Evolutionary conservation across 2,888 invertebrate species (phyloP).

Genomic region (Minunthozetes semirufus): DNA sequence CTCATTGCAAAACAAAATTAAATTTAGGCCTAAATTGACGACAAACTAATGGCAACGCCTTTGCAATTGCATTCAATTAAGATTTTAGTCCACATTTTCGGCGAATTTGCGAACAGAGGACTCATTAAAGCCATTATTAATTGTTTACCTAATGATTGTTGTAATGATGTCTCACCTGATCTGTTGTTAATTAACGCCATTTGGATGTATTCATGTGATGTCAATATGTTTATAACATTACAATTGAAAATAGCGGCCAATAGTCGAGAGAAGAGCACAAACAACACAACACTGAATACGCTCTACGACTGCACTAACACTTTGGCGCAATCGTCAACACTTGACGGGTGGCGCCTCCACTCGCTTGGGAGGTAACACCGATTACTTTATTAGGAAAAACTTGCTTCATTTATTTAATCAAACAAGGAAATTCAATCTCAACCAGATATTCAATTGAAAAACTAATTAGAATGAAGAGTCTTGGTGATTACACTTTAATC

Average conservation of each 20-base stretch:
- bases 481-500: too few species aligned
- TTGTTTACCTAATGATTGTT: background rate
- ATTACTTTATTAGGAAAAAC: too few species aligned
- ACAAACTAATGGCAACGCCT: conserved; percentile 10
- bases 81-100: background rate
- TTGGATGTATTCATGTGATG: background rate
- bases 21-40: background rate
- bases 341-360: too few species aligned
- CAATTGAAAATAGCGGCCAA: conserved; percentile 27
- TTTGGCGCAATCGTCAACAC: background rate
- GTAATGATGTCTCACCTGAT: background rate
- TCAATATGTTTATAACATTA: background rate
- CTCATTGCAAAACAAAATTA: background rate
- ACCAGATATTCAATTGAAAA: too few species aligned
- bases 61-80: background rate
- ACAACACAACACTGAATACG: background rate
- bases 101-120: background rate
- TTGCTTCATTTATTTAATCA: too few species aligned
- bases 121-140: background rate
- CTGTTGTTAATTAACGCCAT: conserved; percentile 5
- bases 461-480: too few species aligned
- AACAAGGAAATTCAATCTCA: too few species aligned
- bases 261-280: background rate
- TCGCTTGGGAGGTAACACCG: too few species aligned
- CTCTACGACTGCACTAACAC: background rate